phyloP scores from a whole-genome alignment of 1,140 invertebrate species.

The Listronotus oregonensis region DNA sequence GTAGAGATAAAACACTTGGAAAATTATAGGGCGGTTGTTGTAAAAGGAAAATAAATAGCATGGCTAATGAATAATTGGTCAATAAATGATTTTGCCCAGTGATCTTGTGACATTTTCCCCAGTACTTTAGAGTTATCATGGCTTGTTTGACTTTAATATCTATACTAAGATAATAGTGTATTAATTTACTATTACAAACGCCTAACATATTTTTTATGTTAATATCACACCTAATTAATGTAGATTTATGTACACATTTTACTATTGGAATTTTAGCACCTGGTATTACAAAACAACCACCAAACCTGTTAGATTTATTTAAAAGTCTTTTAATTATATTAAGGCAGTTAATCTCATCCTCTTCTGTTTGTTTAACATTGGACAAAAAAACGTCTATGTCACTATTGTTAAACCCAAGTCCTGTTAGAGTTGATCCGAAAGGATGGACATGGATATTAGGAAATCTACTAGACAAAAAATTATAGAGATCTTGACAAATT shows the following conservation, averaged over 20 bases:
- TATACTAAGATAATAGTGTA: constrained; percentile 63
- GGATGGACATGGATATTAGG: constrained; percentile 58
- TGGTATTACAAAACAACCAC: constrained; percentile 64
- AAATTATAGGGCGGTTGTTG: constrained; percentile 60
- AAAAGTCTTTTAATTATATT: constrained; percentile 57
- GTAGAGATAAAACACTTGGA: constrained; percentile 56
- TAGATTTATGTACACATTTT: constrained; percentile 65
- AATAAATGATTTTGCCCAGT: constrained; percentile 58
- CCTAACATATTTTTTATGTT: constrained; percentile 70
- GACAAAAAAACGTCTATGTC: constrained; percentile 71
- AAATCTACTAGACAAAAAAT: constrained; percentile 49
- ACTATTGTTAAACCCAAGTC: constrained; percentile 65
- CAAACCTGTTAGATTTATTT: constrained; percentile 57
- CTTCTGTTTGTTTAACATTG: constrained; percentile 16
- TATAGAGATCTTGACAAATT: constrained; percentile 57
- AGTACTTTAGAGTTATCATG: constrained; percentile 71
- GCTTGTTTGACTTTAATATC: constrained; percentile 63
- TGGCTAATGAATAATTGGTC: constrained; percentile 66
- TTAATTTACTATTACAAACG: constrained; percentile 65
- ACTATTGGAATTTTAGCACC: constrained; percentile 74
- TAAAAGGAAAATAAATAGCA: constrained; percentile 69
- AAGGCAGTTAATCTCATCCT: constrained; percentile 31
- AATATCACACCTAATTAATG: constrained; percentile 67
- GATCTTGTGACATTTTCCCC: constrained; percentile 65
- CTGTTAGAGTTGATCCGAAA: constrained; percentile 73